phyloP scores from a whole-genome alignment of 2,113 vertebrate genomes.

The Percina caprodes region DNA sequence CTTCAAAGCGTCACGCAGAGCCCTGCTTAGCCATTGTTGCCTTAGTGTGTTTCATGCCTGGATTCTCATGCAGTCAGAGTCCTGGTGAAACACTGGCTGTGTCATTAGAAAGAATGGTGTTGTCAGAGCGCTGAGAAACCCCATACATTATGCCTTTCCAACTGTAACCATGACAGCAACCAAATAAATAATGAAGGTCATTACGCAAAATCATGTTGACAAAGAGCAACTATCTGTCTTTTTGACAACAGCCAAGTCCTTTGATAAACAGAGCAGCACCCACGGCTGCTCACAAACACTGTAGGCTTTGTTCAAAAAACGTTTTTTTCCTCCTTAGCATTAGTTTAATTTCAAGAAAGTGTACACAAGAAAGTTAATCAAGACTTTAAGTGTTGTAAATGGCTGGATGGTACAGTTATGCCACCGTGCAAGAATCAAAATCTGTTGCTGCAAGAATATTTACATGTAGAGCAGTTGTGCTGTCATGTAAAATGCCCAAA shows the following conservation, averaged over 20 bases:
- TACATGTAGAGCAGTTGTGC: neutral
- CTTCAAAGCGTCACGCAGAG: constrained; percentile 64
- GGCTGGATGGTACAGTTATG: neutral
- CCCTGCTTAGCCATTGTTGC: constrained; percentile 54
- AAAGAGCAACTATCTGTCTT: constrained; percentile 68
- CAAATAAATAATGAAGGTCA: constrained; percentile 76
- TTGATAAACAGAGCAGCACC: constrained; percentile 66
- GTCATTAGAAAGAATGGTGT: constrained; percentile 57
- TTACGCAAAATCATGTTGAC: constrained; percentile 62
- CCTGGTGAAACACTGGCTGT: constrained; percentile 47
- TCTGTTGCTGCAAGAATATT: neutral
- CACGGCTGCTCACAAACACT: constrained; percentile 36
- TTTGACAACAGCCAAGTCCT: constrained; percentile 72
- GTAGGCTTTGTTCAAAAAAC: constrained; percentile 62
- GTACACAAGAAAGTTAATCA: constrained; percentile 20
- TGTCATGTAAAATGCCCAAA: neutral
- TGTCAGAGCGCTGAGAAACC: constrained; percentile 38
- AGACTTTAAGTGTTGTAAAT: constrained; percentile 47
- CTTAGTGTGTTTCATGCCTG: constrained; percentile 57
- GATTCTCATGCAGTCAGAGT: constrained; percentile 45
- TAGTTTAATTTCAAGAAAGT: constrained; percentile 12
- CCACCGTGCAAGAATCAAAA: constrained; percentile 5
- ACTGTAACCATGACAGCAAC: constrained; percentile 73
- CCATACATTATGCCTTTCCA: constrained; percentile 49
- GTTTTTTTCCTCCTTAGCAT: constrained; percentile 33